These are phyloP conservation scores for Drosophila sp. DNA, from an alignment of 1,140 invertebrate genomes.

Conservation along the genomic window DNA sequence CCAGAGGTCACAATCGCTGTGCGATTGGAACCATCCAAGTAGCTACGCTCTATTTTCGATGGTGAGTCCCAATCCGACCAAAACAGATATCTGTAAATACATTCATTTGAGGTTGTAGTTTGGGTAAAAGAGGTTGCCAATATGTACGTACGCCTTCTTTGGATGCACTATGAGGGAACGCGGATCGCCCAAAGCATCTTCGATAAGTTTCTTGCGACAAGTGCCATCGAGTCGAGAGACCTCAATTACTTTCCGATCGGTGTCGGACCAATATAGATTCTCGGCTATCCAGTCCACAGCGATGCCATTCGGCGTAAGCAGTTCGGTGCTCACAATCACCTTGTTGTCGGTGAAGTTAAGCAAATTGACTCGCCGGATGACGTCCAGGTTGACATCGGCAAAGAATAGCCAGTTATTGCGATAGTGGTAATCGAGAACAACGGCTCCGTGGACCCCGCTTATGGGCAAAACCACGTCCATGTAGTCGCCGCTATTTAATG, in stretches of 20 bases:
- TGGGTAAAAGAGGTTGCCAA: background rate
- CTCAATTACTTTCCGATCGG: slow-evolving; percentile 91
- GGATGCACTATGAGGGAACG: slow-evolving; percentile 91
- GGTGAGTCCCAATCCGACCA: slow-evolving; percentile 95
- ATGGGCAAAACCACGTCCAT: slow-evolving; percentile 93
- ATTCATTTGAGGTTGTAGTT: background rate
- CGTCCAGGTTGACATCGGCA: slow-evolving; percentile 89
- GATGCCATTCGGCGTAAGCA: slow-evolving; percentile 90
- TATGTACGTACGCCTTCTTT: slow-evolving; percentile 86
- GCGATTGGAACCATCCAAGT: slow-evolving; percentile 91
- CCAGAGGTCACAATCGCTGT: slow-evolving; percentile 90
- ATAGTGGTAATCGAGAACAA: slow-evolving; percentile 95
- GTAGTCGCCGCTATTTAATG: slow-evolving; percentile 92
- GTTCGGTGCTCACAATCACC: slow-evolving; percentile 85
- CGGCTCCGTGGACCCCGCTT: slow-evolving; percentile 89
- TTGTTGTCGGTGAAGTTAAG: slow-evolving; percentile 86
- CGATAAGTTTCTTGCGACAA: slow-evolving; percentile 88
- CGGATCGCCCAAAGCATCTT: slow-evolving; percentile 88
- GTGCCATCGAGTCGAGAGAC: slow-evolving; percentile 92
- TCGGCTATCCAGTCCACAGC: slow-evolving; percentile 94
- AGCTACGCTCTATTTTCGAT: slow-evolving; percentile 92
- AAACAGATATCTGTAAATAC: slow-evolving; percentile 88
- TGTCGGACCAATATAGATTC: slow-evolving; percentile 96
- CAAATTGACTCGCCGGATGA: slow-evolving; percentile 88
- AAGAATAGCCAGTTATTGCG: slow-evolving; percentile 92